Evolutionary conservation across 2,113 vertebrate genomes (phyloP).

Genomic region (Leptobrachium ailaonicum): DNA sequence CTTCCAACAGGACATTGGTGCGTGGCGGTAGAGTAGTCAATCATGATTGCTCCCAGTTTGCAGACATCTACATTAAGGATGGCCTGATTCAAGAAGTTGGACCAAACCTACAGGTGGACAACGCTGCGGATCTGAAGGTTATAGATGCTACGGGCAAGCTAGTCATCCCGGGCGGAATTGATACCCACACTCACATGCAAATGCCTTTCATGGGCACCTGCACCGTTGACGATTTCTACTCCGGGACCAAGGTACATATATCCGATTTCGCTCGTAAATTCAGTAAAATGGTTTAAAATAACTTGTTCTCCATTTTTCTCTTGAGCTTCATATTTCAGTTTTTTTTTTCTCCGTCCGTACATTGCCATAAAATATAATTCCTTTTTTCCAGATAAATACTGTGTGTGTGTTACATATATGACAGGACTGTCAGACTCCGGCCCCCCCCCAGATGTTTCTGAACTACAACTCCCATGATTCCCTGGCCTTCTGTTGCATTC

Average conservation of each 20-base stretch:
- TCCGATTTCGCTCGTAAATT: neutral
- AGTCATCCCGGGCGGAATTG: slow-evolving; percentile 91
- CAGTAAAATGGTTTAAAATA: too few species aligned
- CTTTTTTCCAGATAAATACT: too few species aligned
- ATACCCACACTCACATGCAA: slow-evolving; percentile 95
- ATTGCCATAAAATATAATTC: too few species aligned
- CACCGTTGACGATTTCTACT: slow-evolving; percentile 89
- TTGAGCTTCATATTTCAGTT: too few species aligned
- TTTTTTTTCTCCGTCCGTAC: too few species aligned
- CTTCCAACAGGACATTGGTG: slow-evolving; percentile 70
- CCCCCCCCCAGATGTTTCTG: too few species aligned
- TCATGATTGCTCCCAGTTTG: slow-evolving; percentile 73
- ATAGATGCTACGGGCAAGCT: slow-evolving; percentile 79
- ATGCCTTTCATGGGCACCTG: slow-evolving; percentile 87
- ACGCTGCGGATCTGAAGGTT: slow-evolving; percentile 62
- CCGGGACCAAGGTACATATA: slow-evolving; percentile 80
- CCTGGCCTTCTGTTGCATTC: too few species aligned
- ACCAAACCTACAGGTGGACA: slow-evolving; percentile 62
- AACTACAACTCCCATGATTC: too few species aligned
- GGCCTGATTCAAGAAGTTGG: slow-evolving; percentile 81
- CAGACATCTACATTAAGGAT: slow-evolving; percentile 84
- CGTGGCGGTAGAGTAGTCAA: slow-evolving; percentile 88
- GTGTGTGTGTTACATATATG: too few species aligned
- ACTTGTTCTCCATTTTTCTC: too few species aligned
- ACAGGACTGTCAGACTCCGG: too few species aligned